Conservation (phyloP, 2,888 invertebrate genomes). For the Microctonus brassicae region DNA sequence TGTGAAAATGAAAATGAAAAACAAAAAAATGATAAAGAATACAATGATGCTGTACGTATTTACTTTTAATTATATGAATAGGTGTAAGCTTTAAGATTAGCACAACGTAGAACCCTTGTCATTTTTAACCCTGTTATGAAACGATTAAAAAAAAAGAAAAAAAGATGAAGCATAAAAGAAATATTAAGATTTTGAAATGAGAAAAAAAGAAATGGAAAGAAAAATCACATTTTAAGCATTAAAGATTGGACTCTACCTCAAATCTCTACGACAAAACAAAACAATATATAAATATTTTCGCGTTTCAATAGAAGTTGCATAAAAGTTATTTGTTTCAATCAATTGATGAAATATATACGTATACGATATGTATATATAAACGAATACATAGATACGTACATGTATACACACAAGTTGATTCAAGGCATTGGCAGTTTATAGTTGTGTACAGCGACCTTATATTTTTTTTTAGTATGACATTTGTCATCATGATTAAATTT, state of each 20-base stretch:
- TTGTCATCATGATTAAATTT: not conserved
- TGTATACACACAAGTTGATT: slow-evolving; percentile 13
- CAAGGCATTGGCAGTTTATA: slow-evolving; percentile 48
- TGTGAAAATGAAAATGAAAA: slow-evolving; percentile 46
- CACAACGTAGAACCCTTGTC: slow-evolving; percentile 63
- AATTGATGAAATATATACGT: slow-evolving; percentile 31
- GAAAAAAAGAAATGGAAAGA: slow-evolving; percentile 23
- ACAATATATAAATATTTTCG: slow-evolving; percentile 29
- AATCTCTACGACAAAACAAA: slow-evolving; percentile 55
- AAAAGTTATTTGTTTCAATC: slow-evolving; percentile 11
- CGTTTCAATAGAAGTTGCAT: slow-evolving; percentile 8
- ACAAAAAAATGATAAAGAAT: no score
- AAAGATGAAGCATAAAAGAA: slow-evolving; percentile 31
- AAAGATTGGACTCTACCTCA: slow-evolving; percentile 65
- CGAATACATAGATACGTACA: not conserved
- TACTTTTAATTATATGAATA: slow-evolving; percentile 66
- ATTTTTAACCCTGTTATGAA: slow-evolving; percentile 60
- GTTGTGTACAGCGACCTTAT: slow-evolving; percentile 67
- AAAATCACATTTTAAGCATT: slow-evolving; percentile 49
- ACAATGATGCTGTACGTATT: slow-evolving; percentile 58
- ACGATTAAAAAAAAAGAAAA: no score
- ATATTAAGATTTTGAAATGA: slow-evolving; percentile 35
- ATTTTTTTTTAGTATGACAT: slow-evolving; percentile 47
- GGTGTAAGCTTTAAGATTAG: slow-evolving; percentile 60
- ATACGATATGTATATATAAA: not conserved